Conservation (phyloP, 2,113 vertebrate genomes). For the Chitala chitala region DNA sequence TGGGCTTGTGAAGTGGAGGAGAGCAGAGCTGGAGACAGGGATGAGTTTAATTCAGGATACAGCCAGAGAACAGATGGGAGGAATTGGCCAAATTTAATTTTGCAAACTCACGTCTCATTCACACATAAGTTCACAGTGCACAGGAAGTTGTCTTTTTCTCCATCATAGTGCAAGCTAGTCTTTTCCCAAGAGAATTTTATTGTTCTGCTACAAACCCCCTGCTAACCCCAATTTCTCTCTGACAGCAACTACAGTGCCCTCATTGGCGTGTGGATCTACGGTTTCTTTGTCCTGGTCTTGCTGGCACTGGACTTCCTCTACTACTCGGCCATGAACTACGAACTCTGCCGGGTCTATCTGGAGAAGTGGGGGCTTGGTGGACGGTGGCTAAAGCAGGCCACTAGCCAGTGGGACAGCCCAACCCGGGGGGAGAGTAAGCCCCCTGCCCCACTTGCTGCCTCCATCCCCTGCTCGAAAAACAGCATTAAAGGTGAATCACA, state of each 20-base stretch:
- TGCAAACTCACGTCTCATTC: too few relatives aligned
- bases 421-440: neutral
- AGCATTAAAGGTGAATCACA: constrained; percentile 34
- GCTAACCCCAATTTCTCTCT: constrained; percentile 84
- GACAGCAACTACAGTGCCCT: constrained; percentile 92
- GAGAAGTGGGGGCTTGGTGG: constrained; percentile 89
- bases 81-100: too few relatives aligned
- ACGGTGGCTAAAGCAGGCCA: constrained; percentile 84
- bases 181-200: too few relatives aligned
- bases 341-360: constrained; percentile 88
- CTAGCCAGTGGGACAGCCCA: constrained; percentile 69
- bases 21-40: neutral
- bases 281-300: constrained; percentile 88
- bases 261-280: constrained; percentile 96
- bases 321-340: constrained; percentile 97
- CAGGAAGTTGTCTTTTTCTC: neutral
- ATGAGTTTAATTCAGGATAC: too few relatives aligned
- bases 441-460: neutral
- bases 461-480: constrained; percentile 21
- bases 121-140: too few relatives aligned
- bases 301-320: constrained; percentile 91
- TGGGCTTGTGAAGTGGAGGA: too few relatives aligned
- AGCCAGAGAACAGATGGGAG: too few relatives aligned
- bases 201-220: constrained; percentile 98
- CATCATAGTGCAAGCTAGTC: neutral